These are phyloP conservation scores for Himantopus leucocephalus DNA, from an alignment of 2,113 vertebrate species.

Conservation along the genomic window DNA sequence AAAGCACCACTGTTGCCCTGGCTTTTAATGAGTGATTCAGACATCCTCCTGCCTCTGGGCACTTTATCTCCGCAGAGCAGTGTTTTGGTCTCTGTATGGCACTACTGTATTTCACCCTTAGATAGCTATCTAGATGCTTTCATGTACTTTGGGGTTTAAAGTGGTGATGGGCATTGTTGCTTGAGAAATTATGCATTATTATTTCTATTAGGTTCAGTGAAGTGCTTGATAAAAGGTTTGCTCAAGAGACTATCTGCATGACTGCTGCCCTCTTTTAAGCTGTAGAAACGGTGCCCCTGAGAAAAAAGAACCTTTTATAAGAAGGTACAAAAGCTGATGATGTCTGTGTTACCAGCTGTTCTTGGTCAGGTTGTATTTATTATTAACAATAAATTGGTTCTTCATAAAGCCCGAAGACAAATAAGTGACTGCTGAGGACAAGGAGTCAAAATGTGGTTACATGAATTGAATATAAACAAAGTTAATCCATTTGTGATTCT, in stretches of 20 bases:
- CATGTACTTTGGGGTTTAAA: neutral
- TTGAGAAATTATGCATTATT: neutral
- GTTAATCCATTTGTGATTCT: neutral
- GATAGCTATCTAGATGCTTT: neutral
- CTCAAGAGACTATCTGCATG: neutral
- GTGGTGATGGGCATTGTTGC: neutral
- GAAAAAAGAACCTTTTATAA: neutral
- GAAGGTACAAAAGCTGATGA: neutral
- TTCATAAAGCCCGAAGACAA: neutral
- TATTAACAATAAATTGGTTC: neutral
- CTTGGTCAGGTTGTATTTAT: neutral
- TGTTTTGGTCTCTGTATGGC: neutral
- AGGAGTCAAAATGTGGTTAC: neutral
- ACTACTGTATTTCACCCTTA: neutral
- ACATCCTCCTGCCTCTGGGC: neutral
- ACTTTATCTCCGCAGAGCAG: neutral
- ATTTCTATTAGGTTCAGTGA: neutral
- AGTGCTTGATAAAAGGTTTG: neutral
- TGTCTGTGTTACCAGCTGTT: neutral
- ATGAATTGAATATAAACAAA: neutral
- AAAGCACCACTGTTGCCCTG: neutral
- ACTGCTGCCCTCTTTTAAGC: neutral
- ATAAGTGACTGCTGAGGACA: neutral
- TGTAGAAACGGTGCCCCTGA: neutral
- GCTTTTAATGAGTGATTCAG: neutral